These are phyloP conservation scores for Harpegnathos saltator DNA, from an alignment of 1,140 invertebrate species.

Conservation along the genomic window DNA sequence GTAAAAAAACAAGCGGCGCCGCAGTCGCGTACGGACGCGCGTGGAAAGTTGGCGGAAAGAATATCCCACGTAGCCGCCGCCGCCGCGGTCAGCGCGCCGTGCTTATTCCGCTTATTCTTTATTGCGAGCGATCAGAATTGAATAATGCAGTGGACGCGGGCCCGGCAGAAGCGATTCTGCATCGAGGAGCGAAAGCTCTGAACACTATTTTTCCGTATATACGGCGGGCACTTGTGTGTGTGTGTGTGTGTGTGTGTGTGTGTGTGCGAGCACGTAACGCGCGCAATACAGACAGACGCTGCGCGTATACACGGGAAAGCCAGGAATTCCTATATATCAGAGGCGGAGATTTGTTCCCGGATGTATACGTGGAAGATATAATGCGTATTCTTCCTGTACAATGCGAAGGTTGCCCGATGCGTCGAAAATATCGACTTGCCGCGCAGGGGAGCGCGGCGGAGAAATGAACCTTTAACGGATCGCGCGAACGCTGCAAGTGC, in stretches of 20 bases:
- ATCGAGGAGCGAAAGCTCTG: slow-evolving; percentile 52
- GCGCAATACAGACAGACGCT: slow-evolving; percentile 39
- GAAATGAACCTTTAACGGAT: slow-evolving; percentile 38
- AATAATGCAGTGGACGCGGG: slow-evolving; percentile 78
- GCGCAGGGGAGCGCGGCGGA: not conserved
- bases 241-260: slow-evolving; percentile 37
- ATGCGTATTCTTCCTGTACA: slow-evolving; percentile 55
- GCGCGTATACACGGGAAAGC: slow-evolving; percentile 14
- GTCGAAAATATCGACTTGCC: slow-evolving; percentile 50
- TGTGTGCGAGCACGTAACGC: slow-evolving; percentile 27
- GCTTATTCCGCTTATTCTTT: slow-evolving; percentile 77
- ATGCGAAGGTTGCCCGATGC: slow-evolving; percentile 39
- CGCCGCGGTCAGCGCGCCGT: slow-evolving; percentile 26
- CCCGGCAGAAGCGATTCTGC: slow-evolving; percentile 65
- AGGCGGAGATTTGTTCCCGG: slow-evolving; percentile 45
- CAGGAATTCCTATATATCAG: slow-evolving; percentile 45
- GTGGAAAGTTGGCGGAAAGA: slow-evolving; percentile 52
- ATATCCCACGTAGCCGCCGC: slow-evolving; percentile 50
- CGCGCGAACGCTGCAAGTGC: too few species aligned
- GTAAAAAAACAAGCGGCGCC: too few species aligned
- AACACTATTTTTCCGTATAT: slow-evolving; percentile 52
- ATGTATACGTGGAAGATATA: slow-evolving; percentile 45
- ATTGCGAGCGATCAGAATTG: slow-evolving; percentile 79
- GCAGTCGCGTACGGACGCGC: slow-evolving; percentile 27
- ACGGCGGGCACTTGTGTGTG: too few species aligned